These are phyloP conservation scores for Triplophysa siluroides DNA, from an alignment of 2,113 vertebrate species.

Conservation along the genomic window DNA sequence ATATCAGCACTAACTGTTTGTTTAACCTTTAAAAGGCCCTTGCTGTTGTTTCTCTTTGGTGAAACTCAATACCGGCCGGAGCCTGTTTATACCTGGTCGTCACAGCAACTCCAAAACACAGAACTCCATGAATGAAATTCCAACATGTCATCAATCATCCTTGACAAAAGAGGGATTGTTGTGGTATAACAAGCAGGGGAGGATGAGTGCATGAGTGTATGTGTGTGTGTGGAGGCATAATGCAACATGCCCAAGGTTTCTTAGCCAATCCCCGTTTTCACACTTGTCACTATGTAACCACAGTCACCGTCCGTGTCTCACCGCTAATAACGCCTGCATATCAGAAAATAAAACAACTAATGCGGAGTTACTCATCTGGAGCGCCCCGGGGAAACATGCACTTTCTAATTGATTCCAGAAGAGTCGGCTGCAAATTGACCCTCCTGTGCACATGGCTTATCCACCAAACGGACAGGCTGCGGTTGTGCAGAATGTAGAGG, in stretches of 20 bases:
- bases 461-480: slow-evolving; percentile 15
- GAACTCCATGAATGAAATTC: slow-evolving; percentile 74
- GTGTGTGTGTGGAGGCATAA: background rate
- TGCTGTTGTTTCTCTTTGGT: slow-evolving; percentile 48
- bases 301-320: slow-evolving; percentile 32
- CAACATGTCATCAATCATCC: slow-evolving; percentile 74
- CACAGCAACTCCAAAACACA: slow-evolving; percentile 75
- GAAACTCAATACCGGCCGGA: slow-evolving; percentile 68
- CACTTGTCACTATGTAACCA: slow-evolving; percentile 36
- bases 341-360: slow-evolving; percentile 46
- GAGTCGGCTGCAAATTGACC: slow-evolving; percentile 28
- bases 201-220: slow-evolving; percentile 25
- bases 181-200: slow-evolving; percentile 46
- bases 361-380: slow-evolving; percentile 24
- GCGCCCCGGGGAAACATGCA: slow-evolving; percentile 33
- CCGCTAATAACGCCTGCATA: slow-evolving; percentile 41
- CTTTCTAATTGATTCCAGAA: slow-evolving; percentile 52
- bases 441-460: slow-evolving; percentile 26
- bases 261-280: slow-evolving; percentile 10
- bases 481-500: background rate
- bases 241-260: slow-evolving; percentile 12
- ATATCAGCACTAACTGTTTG: slow-evolving; percentile 70
- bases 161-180: slow-evolving; percentile 75
- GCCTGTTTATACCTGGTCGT: slow-evolving; percentile 78
- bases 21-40: slow-evolving; percentile 68